These are phyloP conservation scores for Resseliella maxima DNA, from an alignment of 2,888 invertebrate genomes.

Conservation along the genomic window DNA sequence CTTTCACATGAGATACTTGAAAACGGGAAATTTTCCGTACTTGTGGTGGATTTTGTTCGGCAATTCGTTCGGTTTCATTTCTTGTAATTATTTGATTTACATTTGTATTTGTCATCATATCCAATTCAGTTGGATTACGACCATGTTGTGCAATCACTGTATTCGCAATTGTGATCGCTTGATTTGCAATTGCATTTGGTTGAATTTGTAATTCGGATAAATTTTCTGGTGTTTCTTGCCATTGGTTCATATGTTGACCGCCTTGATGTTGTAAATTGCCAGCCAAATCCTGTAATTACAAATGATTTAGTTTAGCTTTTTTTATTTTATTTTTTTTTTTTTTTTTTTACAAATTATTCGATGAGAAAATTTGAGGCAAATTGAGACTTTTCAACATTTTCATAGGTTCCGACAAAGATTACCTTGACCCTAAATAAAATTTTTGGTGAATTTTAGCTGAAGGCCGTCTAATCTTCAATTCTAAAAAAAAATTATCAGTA, in stretches of 20 bases:
- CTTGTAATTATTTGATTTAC: neutral
- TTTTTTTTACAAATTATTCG: no score
- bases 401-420: no score
- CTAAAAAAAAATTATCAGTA: no score
- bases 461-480: no score
- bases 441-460: no score
- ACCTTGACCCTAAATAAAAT: no score
- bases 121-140: neutral
- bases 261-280: neutral
- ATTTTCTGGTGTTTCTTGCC: neutral
- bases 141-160: neutral
- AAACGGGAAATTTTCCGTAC: constrained; percentile 52
- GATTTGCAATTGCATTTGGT: neutral
- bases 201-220: neutral
- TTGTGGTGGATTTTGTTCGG: neutral
- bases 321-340: no score
- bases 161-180: neutral
- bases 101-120: constrained; percentile 1
- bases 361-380: no score
- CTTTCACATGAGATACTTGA: constrained; percentile 24
- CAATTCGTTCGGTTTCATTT: neutral
- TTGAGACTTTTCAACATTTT: no score
- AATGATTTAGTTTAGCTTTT: no score
- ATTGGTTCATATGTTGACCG: constrained; percentile 20
- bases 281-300: neutral